Base-by-base conservation (phyloP, 2,888 invertebrate genomes). In the Drosophila dives region DNA sequence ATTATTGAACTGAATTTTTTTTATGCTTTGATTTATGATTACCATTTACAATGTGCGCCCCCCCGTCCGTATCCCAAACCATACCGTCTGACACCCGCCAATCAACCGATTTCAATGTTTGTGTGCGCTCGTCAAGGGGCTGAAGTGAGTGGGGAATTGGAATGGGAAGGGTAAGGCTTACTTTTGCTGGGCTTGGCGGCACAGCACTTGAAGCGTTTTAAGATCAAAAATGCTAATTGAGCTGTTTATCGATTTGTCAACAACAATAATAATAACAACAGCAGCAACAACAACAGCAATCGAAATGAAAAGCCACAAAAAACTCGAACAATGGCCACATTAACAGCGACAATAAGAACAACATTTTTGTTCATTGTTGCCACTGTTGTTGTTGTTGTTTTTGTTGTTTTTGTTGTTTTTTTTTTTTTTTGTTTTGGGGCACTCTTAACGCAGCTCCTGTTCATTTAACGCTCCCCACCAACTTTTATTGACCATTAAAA, bases 401-500 rank as follows among this genome's bases (percentile, higher is more conserved):
- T 29, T 62, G 61, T 23, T 50, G 20, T 54, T 58, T 60, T 26
- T 50, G n/a, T n/a, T n/a, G n/a, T 12, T 36, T 72, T 48, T 20
- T 51, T 17, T 45, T 60, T 15, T 29, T 62, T 26, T 50, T 72
- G 54, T 67, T 51, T 71, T 62, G 74, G 54, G 48, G 56, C 48
- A 65, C 61, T 76, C 50, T 62, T 49, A 60, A 59, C 69, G 66
- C 45, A 55, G 76, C 72, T 79, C 78, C 75, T 79, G 75, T 78
- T 63, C 64, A 61, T 58, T 64, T 56, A 64, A 60, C 58, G 54
- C 64, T 64, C 69, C 58, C 56, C 79, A 61, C 74, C 26, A 71
- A 62, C 67, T 84, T 89, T 91, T 91, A 90, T 91, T 86, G 87
- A 87, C 89, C 86, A 90, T 90, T 85, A 91, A 89, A 91, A 91